Conservation (phyloP, 2,797 vertebrate genomes). For the Paedocypris micromegethes region DNA sequence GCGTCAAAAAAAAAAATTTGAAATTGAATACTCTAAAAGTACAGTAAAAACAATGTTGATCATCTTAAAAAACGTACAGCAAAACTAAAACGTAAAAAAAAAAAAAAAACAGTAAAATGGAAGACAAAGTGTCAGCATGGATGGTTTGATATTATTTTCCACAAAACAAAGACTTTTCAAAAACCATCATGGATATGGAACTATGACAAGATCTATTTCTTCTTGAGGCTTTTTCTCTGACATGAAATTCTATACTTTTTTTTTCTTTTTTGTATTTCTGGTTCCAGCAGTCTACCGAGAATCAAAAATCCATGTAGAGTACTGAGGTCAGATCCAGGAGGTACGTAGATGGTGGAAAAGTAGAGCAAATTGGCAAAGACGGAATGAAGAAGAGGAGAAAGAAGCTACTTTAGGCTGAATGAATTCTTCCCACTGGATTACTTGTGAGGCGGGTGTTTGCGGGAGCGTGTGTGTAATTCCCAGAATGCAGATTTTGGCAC, state of each 20-base stretch:
- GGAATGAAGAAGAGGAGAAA: not conserved
- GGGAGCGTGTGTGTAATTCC: slow-evolving; percentile 23
- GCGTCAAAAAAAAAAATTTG: too few species aligned
- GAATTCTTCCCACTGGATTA: slow-evolving; percentile 16
- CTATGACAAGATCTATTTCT: too few species aligned
- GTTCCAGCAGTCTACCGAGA: not conserved
- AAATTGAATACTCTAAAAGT: not conserved
- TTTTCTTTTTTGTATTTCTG: too few species aligned
- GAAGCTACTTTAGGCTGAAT: slow-evolving; percentile 13
- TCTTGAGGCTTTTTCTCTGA: too few species aligned
- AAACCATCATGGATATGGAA: too few species aligned
- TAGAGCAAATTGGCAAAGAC: not conserved
- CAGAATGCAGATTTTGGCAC: slow-evolving; percentile 34
- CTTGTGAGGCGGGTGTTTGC: not conserved
- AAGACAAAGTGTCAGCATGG: not conserved
- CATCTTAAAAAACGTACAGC: not conserved
- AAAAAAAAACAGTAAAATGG: not conserved
- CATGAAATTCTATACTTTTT: too few species aligned
- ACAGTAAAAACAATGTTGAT: not conserved
- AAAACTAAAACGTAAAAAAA: not conserved
- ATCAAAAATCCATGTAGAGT: not conserved
- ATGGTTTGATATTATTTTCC: too few species aligned
- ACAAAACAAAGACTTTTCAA: too few species aligned
- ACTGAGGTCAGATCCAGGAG: not conserved
- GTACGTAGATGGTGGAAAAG: not conserved